Conservation (phyloP, 1,140 invertebrate species). For the Carcinoscorpius rotundicauda region DNA sequence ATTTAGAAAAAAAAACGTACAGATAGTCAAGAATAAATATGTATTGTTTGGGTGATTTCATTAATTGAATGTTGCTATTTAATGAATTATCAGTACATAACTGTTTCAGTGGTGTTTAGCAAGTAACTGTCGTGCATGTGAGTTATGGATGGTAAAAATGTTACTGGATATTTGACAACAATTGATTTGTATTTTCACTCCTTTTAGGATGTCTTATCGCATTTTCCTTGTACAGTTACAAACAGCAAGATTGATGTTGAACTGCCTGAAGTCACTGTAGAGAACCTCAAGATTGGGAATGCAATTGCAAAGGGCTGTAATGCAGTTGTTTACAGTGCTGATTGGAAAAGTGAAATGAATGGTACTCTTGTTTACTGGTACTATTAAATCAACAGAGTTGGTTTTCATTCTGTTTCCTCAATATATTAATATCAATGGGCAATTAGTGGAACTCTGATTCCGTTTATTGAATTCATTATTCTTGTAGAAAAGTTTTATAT, state of each 20-base stretch:
- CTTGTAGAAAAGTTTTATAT: neutral
- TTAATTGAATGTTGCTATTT: no score
- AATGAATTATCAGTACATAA: slow-evolving; percentile 9
- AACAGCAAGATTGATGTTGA: slow-evolving; percentile 5
- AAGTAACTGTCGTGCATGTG: slow-evolving; percentile 13
- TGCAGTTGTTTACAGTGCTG: slow-evolving; percentile 63
- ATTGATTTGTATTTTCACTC: slow-evolving; percentile 2
- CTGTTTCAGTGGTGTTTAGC: slow-evolving; percentile 14
- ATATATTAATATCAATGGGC: neutral
- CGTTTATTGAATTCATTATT: neutral
- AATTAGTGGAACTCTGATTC: neutral
- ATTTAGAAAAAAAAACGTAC: no score
- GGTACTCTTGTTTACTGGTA: slow-evolving; percentile 2
- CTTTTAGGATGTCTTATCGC: slow-evolving; percentile 12
- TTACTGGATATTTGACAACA: no score
- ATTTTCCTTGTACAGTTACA: slow-evolving; percentile 13
- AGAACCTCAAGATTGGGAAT: slow-evolving; percentile 52
- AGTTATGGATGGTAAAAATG: no score
- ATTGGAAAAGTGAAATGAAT: slow-evolving; percentile 31
- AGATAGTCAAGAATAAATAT: no score
- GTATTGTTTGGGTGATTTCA: no score
- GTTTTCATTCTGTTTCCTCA: neutral
- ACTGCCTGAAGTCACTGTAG: slow-evolving; percentile 31
- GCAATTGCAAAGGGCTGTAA: slow-evolving; percentile 67
- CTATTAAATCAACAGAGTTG: neutral